A percentile compares a stretch with the other conserved stretches of the same genome.
Conservation (phyloP, 1,140 invertebrate species). For the Drosophila suzukii region DNA sequence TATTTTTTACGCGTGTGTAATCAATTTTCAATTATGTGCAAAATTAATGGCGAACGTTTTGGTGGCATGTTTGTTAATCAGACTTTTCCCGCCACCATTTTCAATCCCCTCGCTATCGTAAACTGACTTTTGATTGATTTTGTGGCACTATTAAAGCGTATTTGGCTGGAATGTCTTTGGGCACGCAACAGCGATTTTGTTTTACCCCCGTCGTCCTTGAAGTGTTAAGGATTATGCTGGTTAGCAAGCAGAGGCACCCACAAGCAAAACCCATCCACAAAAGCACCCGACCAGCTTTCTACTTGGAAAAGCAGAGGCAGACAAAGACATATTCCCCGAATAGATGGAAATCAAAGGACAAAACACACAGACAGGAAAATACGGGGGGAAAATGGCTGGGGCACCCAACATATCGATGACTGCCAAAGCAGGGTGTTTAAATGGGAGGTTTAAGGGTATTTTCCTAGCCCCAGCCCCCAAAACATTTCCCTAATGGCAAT, state of each 20-base stretch:
- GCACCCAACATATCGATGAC: slow-evolving; percentile 57
- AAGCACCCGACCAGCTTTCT: slow-evolving; percentile 8
- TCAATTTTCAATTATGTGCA: slow-evolving; percentile 77
- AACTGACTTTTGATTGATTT: slow-evolving; percentile 68
- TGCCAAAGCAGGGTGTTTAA: slow-evolving; percentile 17
- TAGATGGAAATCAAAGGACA: slow-evolving; percentile 69
- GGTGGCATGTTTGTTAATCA: slow-evolving; percentile 72
- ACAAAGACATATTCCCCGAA: slow-evolving; percentile 68
- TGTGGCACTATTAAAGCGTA: slow-evolving; percentile 72
- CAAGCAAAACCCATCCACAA: background rate
- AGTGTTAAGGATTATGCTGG: slow-evolving; percentile 68
- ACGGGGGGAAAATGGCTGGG: background rate
- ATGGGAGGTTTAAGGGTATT: slow-evolving; percentile 21
- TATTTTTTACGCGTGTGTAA: slow-evolving; percentile 38
- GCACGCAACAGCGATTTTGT: slow-evolving; percentile 62
- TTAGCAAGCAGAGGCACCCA: slow-evolving; percentile 47
- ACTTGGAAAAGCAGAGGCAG: slow-evolving; percentile 48
- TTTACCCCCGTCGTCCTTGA: slow-evolving; percentile 17
- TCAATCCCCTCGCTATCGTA: slow-evolving; percentile 16
- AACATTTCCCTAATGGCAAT: slow-evolving; percentile 66
- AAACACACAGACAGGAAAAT: slow-evolving; percentile 3
- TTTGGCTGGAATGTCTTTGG: slow-evolving; percentile 56
- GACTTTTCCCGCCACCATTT: slow-evolving; percentile 17
- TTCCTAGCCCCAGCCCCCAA: background rate
- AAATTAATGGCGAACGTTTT: slow-evolving; percentile 78